phyloP scores from a whole-genome alignment of 2,888 invertebrate genomes.

The Dichetophora obliterata region DNA sequence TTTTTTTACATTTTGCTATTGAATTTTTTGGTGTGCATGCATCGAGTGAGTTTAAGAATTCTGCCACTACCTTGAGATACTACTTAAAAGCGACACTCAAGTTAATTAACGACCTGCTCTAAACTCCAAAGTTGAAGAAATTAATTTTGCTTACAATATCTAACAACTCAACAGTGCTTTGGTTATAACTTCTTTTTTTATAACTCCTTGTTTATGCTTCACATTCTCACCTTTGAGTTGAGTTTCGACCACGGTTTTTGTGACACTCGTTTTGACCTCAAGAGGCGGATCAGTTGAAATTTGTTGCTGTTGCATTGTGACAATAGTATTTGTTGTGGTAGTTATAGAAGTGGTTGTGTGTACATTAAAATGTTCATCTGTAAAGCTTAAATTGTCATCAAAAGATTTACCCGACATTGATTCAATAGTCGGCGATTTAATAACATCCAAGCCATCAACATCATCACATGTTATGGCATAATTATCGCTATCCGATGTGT shows the following conservation, averaged over 20 bases:
- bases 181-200: too few relatives aligned
- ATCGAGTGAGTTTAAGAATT: too few relatives aligned
- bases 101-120: too few relatives aligned
- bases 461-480: constrained; percentile 69
- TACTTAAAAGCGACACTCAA: too few relatives aligned
- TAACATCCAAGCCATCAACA: constrained; percentile 65
- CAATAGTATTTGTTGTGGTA: constrained; percentile 45
- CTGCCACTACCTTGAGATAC: too few relatives aligned
- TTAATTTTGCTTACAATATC: too few relatives aligned
- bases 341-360: constrained; percentile 42
- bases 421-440: constrained; percentile 69
- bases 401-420: constrained; percentile 69
- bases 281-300: not conserved
- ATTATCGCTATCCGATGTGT: constrained; percentile 68
- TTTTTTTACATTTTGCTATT: too few relatives aligned
- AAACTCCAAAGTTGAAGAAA: too few relatives aligned
- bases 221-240: constrained; percentile 19
- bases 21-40: too few relatives aligned
- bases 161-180: too few relatives aligned
- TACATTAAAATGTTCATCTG: constrained; percentile 59
- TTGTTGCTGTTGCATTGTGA: constrained; percentile 46
- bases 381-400: constrained; percentile 68
- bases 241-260: constrained; percentile 6
- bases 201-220: not conserved
- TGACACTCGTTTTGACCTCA: constrained; percentile 1